phyloP scores from a whole-genome alignment of 2,797 vertebrate genomes.

The Capromys pilorides region DNA sequence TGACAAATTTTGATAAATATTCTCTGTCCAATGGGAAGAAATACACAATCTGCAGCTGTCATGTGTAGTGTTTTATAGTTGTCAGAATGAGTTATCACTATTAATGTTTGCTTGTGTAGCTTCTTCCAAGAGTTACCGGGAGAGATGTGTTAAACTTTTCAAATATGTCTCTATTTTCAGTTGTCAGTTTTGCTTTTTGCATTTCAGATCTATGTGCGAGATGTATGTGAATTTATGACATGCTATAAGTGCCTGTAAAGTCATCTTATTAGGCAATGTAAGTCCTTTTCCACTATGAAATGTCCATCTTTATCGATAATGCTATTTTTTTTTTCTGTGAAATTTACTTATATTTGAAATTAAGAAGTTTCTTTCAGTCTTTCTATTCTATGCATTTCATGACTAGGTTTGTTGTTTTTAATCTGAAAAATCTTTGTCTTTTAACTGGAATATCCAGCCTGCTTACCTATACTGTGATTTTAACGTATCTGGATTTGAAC shows the following conservation, averaged over 20 bases:
- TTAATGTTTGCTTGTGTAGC: not conserved
- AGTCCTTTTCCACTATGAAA: not conserved
- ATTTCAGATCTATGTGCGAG: not conserved
- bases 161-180: not conserved
- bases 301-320: not conserved
- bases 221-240: not conserved
- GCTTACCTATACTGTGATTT: not conserved
- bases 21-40: not conserved
- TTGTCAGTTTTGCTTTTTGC: not conserved
- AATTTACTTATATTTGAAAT: not conserved
- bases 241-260: not conserved
- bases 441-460: not conserved
- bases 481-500: not conserved
- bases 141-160: not conserved
- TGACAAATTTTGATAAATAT: not conserved
- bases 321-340: not conserved
- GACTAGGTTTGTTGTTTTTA: not conserved
- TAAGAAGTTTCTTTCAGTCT: not conserved
- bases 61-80: not conserved
- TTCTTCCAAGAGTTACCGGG: not conserved
- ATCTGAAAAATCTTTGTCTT: not conserved
- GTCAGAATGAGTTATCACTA: not conserved
- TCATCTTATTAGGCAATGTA: not conserved
- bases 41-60: not conserved
- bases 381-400: not conserved